Percentiles rank a stretch among this genome's conserved stretches.
Conservation (phyloP, 30 jellyfish, hydroid and myxozoan genomes). For the Catostylus mosaicus region DNA sequence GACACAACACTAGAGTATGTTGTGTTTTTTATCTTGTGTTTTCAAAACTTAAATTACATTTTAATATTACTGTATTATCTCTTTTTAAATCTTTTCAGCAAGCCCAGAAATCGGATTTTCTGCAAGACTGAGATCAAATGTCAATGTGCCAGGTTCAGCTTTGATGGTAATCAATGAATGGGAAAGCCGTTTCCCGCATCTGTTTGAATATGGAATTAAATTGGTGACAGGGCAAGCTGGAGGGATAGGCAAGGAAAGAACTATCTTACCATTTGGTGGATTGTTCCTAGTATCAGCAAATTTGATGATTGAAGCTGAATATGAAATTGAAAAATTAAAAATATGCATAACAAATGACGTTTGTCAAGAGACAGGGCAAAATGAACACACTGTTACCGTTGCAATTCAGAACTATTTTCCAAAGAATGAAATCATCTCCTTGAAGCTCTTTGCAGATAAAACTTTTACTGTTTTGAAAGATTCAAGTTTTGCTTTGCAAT, state of each 20-base stretch:
- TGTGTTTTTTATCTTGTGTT: not conserved
- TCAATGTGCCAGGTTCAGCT: not conserved
- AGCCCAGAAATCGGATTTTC: slow-evolving; percentile 65
- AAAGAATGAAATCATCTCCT: slow-evolving; percentile 1
- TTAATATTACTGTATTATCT: not conserved
- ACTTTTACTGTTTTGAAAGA: slow-evolving; percentile 3
- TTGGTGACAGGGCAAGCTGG: slow-evolving; percentile 1
- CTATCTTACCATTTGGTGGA: slow-evolving; percentile 24
- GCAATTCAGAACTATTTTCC: slow-evolving; percentile 7
- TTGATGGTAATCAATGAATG: slow-evolving; percentile 34
- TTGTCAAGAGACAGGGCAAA: slow-evolving; percentile 41
- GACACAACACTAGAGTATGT: not conserved
- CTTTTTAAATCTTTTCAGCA: not conserved
- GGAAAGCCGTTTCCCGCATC: slow-evolving; percentile 10
- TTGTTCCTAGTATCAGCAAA: slow-evolving; percentile 34
- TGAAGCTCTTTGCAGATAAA: slow-evolving; percentile 14
- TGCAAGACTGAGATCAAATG: slow-evolving; percentile 29
- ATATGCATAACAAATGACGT: slow-evolving; percentile 8
- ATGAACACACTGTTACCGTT: slow-evolving; percentile 31
- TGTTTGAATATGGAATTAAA: slow-evolving; percentile 55
- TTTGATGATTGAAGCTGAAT: not conserved
- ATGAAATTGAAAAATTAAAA: slow-evolving; percentile 1
- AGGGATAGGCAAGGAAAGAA: slow-evolving; percentile 6
- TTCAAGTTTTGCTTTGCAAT: slow-evolving; percentile 50
- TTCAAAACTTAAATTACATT: too few relatives aligned